These are phyloP conservation scores for Rallus limicola DNA, from an alignment of 2,113 vertebrate genomes.

Conservation along the genomic window DNA sequence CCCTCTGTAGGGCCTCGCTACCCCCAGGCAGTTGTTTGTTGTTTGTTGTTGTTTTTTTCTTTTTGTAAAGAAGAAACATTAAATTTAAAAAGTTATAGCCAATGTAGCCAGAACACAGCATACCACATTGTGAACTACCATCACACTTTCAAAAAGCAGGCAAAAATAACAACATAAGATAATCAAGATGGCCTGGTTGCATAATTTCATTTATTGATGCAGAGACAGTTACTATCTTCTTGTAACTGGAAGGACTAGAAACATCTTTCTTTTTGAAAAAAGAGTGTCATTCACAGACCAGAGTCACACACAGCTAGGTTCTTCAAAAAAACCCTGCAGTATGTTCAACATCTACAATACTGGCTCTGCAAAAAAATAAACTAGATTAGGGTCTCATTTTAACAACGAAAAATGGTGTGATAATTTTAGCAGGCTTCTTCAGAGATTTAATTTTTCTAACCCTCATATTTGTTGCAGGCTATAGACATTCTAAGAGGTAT, in stretches of 20 bases:
- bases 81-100: background rate
- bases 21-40: no score
- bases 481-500: background rate
- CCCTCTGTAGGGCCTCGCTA: no score
- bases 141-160: background rate
- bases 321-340: background rate
- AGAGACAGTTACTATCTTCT: background rate
- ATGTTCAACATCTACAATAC: background rate
- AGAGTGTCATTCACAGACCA: background rate
- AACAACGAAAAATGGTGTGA: background rate
- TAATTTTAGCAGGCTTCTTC: background rate
- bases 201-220: background rate
- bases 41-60: background rate
- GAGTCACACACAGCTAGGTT: background rate
- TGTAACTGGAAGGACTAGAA: background rate
- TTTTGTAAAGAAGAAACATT: background rate
- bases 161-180: background rate
- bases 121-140: background rate
- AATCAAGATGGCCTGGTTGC: background rate
- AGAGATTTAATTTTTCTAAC: background rate
- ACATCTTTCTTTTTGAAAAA: background rate
- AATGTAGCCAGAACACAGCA: background rate
- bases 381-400: background rate
- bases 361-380: background rate
- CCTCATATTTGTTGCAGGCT: background rate